These are phyloP conservation scores for Noctua fimbriata DNA, from an alignment of 2,888 invertebrate genomes.

Conservation along the genomic window DNA sequence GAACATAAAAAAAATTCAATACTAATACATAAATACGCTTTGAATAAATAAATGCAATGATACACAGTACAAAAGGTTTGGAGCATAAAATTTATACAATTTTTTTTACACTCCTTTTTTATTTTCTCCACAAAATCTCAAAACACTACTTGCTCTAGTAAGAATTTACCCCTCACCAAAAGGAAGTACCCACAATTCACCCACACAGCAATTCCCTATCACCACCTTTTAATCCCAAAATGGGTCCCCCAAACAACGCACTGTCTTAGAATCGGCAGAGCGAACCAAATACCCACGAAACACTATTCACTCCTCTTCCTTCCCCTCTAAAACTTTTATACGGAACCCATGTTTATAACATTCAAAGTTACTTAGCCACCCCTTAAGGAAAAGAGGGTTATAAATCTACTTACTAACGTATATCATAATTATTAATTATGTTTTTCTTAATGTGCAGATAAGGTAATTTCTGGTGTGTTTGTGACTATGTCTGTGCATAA, in stretches of 20 bases:
- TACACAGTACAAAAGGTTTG: not conserved
- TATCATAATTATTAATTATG: constrained; percentile 52
- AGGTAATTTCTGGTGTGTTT: constrained; percentile 24
- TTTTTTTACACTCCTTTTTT: not conserved
- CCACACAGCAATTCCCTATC: not conserved
- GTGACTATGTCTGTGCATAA: not conserved
- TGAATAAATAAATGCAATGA: too few species aligned
- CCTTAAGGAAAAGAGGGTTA: constrained; percentile 56
- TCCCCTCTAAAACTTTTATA: constrained; percentile 44
- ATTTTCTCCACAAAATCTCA: not conserved
- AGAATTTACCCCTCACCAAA: not conserved
- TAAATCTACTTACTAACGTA: constrained; percentile 31
- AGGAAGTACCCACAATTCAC: not conserved
- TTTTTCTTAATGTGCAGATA: constrained; percentile 20
- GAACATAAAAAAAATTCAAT: not conserved
- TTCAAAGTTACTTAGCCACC: constrained; percentile 54
- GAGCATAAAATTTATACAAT: too few species aligned
- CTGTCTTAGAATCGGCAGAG: constrained; percentile 28
- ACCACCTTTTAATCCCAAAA: constrained; percentile 28
- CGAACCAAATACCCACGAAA: constrained; percentile 13
- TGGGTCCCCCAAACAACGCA: constrained; percentile 11
- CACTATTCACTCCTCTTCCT: constrained; percentile 20
- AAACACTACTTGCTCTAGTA: not conserved
- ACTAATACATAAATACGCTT: not conserved
- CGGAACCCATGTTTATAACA: constrained; percentile 37